These are phyloP conservation scores for Plutomurus gul DNA, from an alignment of 1,140 invertebrate species.

Conservation along the genomic window DNA sequence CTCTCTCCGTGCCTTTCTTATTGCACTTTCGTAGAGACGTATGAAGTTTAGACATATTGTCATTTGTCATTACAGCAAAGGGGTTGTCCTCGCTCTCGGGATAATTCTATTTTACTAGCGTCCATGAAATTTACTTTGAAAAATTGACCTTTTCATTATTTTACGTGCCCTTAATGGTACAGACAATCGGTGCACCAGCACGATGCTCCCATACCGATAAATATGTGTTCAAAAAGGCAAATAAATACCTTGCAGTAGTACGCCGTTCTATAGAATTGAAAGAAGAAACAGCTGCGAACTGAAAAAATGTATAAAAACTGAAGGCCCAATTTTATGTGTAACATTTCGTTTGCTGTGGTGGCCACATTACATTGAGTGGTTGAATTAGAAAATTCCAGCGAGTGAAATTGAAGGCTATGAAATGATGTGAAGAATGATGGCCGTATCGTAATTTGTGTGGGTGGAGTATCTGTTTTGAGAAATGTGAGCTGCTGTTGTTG, in stretches of 20 bases:
- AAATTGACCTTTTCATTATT: no score
- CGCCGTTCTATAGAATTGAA: no score
- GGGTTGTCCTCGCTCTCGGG: background rate
- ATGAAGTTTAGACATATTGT: background rate
- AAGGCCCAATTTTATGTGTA: background rate
- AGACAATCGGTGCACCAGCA: no score
- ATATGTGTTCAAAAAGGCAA: background rate
- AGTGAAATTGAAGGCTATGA: background rate
- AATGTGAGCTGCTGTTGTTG: background rate
- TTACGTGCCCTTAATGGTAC: no score
- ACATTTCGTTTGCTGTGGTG: background rate
- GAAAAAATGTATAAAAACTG: no score
- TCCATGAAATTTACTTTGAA: no score
- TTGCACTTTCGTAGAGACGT: background rate
- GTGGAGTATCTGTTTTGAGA: constrained; percentile 14
- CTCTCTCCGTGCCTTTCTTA: background rate
- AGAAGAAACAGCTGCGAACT: no score
- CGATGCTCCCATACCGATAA: no score
- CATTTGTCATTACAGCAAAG: constrained; percentile 6
- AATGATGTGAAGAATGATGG: background rate
- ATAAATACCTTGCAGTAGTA: background rate
- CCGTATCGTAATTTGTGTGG: background rate
- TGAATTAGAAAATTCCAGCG: background rate
- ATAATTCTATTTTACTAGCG: background rate
- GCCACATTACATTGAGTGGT: background rate